Base-by-base conservation (phyloP, 2,113 vertebrate species). In the Aspiorhynchus laticeps region DNA sequence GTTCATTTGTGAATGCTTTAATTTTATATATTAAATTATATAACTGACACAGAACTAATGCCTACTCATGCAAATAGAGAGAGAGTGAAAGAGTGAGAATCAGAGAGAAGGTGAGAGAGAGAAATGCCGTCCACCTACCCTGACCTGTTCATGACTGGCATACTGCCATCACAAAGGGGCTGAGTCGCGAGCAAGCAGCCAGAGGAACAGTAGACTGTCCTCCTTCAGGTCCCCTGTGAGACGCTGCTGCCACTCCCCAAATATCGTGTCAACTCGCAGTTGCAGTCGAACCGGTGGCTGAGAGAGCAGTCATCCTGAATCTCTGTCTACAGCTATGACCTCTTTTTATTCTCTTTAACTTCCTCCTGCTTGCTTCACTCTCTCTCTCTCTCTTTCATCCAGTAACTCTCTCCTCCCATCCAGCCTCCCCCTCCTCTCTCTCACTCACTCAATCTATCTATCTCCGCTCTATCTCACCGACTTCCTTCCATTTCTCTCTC, bases 101-200 rank as follows among this genome's bases (percentile, higher is more conserved):
- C n/a, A 85, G 46, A 73, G 28, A 51, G 74, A 41, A 7, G 51
- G 36, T 69, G 65, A 78, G 33, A 81, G 67, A 51, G 69, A 80
- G 31, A 71, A 86, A 87, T 86, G 76, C 56, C 28, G 31, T 86
- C 31, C 79, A 92, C 91, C 87, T 92, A 92, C 91, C 91, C 90
- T 59, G 91, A 86, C 85, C 90, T 90, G 89, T 87, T 92, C 91
- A 92, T 92, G 88, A 89, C 86, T 87, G 90, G 87, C 90, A 92
- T 91, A 84, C 41, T 89, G 87, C 69, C 86, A 88, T 84, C 33
- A 87, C 81, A 88, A 43, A 84, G 84, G 69, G 74, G 77, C 61
- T 84, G 69, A 46, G 85, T 81, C 61, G 14, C 4, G 76, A 85
- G 85, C 86, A 78, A 77, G 79, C 53, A 84, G 84, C 76, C 85